These are phyloP conservation scores for Maniola jurtina DNA, from an alignment of 1,140 invertebrate species.

Conservation along the genomic window DNA sequence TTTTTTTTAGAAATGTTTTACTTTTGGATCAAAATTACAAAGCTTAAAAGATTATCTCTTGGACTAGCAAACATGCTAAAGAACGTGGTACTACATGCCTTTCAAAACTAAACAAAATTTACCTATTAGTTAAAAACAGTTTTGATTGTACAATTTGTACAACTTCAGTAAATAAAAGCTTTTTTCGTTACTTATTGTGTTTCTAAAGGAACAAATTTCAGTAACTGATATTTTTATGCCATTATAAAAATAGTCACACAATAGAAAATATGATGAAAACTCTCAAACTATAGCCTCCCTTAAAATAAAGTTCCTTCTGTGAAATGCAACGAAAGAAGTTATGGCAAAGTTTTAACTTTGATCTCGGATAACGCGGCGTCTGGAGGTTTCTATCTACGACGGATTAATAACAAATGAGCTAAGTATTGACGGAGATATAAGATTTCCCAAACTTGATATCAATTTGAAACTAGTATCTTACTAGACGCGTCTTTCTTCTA, in stretches of 20 bases:
- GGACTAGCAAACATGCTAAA: too few species aligned
- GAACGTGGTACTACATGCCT: too few species aligned
- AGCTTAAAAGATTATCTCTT: too few species aligned
- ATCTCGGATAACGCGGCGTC: constrained; percentile 65
- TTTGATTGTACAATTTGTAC: too few species aligned
- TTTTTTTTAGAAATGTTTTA: too few species aligned
- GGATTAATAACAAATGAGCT: constrained; percentile 65
- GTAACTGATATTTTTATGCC: too few species aligned
- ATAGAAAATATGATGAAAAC: constrained; percentile 24
- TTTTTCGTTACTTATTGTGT: too few species aligned
- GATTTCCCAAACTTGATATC: constrained; percentile 33
- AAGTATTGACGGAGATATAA: constrained; percentile 49
- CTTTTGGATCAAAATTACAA: too few species aligned
- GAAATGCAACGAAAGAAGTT: constrained; percentile 54
- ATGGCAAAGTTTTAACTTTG: constrained; percentile 58
- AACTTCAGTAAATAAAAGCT: too few species aligned
- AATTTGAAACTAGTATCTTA: constrained; percentile 24
- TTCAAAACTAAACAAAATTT: too few species aligned
- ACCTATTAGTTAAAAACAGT: too few species aligned
- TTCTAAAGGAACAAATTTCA: too few species aligned
- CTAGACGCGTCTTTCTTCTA: constrained; percentile 6
- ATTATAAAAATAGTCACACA: background rate
- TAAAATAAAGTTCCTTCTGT: constrained; percentile 62
- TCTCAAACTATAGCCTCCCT: constrained; percentile 37
- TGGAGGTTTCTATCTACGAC: constrained; percentile 53